A percentile compares a stretch with the other conserved stretches of the same genome.
phyloP scores from a whole-genome alignment of 2,113 vertebrate genomes.

The Calonectris borealis region DNA sequence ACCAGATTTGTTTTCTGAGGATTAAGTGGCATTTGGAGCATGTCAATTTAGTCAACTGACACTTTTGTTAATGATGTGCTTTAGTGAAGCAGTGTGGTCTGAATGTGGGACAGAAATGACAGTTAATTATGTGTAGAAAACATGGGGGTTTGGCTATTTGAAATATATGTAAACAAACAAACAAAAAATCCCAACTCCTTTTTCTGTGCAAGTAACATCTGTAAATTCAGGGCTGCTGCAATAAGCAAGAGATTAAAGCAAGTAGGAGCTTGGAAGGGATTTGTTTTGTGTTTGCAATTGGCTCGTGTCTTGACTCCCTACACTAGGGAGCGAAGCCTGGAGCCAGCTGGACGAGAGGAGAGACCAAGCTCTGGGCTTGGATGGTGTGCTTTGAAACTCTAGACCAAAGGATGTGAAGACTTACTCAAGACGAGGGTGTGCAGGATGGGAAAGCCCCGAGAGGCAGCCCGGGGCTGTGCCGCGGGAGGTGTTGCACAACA shows the following conservation, averaged over 20 bases:
- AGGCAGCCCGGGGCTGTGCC: neutral
- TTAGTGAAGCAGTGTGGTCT: neutral
- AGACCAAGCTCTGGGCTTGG: neutral
- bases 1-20: neutral
- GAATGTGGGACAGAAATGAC: neutral
- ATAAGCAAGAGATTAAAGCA: constrained; percentile 19
- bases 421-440: neutral
- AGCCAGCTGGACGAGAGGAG: constrained; percentile 21
- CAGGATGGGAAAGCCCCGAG: neutral
- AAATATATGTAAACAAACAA: neutral
- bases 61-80: neutral
- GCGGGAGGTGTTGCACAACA: fast-evolving
- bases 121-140: neutral
- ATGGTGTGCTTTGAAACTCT: neutral
- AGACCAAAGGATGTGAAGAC: neutral
- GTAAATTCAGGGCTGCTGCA: neutral
- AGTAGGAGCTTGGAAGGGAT: neutral
- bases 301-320: neutral
- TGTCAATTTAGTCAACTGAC: neutral
- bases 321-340: neutral
- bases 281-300: constrained; percentile 40
- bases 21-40: constrained; percentile 10
- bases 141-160: neutral
- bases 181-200: neutral
- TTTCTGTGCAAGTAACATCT: neutral